Evolutionary conservation across 2,888 invertebrate species (phyloP).

Genomic region (Eupithecia dodoneata): DNA sequence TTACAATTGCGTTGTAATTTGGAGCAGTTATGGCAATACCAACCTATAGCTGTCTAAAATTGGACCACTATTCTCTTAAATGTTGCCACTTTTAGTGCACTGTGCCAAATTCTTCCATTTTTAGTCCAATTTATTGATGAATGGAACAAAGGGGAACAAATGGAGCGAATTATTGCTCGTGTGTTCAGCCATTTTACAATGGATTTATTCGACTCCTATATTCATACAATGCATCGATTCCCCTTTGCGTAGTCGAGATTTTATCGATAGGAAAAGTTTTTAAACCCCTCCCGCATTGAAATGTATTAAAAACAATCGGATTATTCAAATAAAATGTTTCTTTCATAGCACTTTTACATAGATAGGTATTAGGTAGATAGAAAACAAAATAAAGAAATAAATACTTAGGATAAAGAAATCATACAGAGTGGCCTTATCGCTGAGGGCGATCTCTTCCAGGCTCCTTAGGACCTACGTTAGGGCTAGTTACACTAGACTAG

Average conservation of each 20-base stretch:
- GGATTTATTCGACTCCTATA: not conserved
- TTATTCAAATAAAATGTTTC: too few species aligned
- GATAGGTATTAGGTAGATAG: too few species aligned
- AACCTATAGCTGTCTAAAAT: constrained; percentile 2
- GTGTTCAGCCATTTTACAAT: not conserved
- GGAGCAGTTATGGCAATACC: constrained; percentile 10
- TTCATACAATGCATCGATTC: constrained; percentile 8
- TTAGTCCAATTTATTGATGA: constrained; percentile 38
- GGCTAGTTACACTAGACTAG: too few species aligned
- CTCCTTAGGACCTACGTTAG: too few species aligned
- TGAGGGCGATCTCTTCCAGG: too few species aligned
- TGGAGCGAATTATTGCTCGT: constrained; percentile 36
- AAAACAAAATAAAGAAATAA: too few species aligned
- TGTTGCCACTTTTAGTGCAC: constrained; percentile 13
- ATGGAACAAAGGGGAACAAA: constrained; percentile 37
- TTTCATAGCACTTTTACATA: too few species aligned
- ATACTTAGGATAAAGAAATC: too few species aligned
- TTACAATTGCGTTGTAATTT: constrained; percentile 2
- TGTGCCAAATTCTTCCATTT: constrained; percentile 37
- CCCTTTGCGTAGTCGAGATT: not conserved
- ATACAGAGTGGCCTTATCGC: too few species aligned
- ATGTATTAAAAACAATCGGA: not conserved
- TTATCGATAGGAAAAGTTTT: not conserved
- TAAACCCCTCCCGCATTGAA: not conserved
- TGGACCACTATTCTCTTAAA: constrained; percentile 4